These are phyloP conservation scores for Sthenelais limicola DNA, from an alignment of 2,888 invertebrate genomes.

Conservation along the genomic window DNA sequence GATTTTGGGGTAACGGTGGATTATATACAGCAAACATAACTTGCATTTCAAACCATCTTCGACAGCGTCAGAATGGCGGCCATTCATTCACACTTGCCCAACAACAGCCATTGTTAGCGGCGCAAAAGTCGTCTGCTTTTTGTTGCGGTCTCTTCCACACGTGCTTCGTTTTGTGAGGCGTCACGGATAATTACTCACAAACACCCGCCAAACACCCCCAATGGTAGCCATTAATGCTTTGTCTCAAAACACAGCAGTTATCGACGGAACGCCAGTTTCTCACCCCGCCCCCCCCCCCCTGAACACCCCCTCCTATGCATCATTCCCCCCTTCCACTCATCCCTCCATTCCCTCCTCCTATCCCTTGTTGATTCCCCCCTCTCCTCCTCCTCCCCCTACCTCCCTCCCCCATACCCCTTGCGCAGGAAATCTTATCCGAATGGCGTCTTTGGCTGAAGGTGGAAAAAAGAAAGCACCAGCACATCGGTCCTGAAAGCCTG, in stretches of 20 bases:
- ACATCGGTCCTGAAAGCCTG: slow-evolving; percentile 35
- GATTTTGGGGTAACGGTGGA: background rate
- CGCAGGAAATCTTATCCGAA: no score
- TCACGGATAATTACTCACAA: slow-evolving; percentile 35
- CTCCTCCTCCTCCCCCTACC: no score
- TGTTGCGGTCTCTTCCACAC: slow-evolving; percentile 21
- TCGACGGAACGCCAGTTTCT: slow-evolving; percentile 24
- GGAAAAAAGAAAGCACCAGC: slow-evolving; percentile 28
- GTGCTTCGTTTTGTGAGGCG: slow-evolving; percentile 30
- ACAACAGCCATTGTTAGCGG: no score
- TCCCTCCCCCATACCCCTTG: no score
- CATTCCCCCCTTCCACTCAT: no score
- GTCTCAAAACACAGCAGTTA: slow-evolving; percentile 17
- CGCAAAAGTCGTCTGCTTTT: background rate
- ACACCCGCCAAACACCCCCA: slow-evolving; percentile 2
- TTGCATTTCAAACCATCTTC: no score
- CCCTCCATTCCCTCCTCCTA: no score
- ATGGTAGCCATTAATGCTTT: slow-evolving; percentile 8
- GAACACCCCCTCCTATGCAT: no score
- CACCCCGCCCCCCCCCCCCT: background rate
- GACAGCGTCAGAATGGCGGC: no score
- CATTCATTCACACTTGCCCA: no score
- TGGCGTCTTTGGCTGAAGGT: slow-evolving; percentile 24
- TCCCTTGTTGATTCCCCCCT: no score
- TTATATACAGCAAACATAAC: background rate